Evolutionary conservation across 2,797 vertebrate genomes (phyloP).

Genomic region (Chrysolophus pictus): DNA sequence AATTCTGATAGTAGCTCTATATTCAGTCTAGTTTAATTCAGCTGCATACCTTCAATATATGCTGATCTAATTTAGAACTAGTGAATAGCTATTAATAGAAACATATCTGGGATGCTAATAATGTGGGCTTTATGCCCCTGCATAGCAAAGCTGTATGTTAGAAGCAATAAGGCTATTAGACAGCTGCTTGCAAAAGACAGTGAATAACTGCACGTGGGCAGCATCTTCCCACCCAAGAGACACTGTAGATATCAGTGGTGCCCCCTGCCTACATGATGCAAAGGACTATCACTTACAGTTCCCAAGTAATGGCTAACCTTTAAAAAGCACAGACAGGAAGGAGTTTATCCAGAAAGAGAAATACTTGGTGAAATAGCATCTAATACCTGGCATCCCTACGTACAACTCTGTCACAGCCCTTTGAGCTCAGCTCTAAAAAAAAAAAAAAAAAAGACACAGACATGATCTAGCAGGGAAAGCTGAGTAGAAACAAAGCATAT

Average conservation of each 20-base stretch:
- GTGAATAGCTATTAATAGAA: constrained; percentile 33
- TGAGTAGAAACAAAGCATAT: background rate
- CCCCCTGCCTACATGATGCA: background rate
- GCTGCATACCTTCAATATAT: background rate
- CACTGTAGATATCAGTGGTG: background rate
- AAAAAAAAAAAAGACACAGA: background rate
- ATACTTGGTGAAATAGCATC: background rate
- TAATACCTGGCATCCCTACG: background rate
- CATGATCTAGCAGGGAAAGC: background rate
- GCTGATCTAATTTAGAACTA: background rate
- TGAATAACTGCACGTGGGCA: background rate
- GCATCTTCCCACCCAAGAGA: background rate
- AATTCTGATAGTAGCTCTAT: constrained; percentile 5
- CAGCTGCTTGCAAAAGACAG: background rate
- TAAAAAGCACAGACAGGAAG: background rate
- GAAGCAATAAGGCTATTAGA: constrained; percentile 7
- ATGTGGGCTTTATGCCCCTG: background rate
- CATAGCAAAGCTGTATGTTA: background rate
- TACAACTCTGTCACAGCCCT: fast-evolving
- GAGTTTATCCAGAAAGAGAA: background rate
- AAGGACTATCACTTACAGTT: background rate
- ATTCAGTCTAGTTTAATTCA: constrained; percentile 4
- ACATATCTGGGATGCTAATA: background rate
- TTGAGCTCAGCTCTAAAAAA: background rate
- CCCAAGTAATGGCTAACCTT: background rate